Evolutionary conservation across 92 coral and sea anemone genomes (phyloP).

Genomic region (Meandrina meandrites): DNA sequence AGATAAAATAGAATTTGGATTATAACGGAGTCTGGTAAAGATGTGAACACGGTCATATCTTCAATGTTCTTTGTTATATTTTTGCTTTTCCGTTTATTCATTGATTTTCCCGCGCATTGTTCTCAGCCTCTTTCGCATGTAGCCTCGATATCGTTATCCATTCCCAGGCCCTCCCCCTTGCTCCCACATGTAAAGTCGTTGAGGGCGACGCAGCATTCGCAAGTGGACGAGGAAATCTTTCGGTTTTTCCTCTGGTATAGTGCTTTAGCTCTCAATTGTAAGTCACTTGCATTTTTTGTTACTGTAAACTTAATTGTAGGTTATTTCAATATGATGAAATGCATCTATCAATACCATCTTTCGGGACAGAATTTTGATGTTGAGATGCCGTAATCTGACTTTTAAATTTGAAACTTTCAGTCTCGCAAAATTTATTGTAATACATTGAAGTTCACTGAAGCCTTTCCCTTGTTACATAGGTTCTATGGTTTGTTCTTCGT

Average conservation of each 20-base stretch:
- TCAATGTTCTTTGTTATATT: slow-evolving; percentile 34
- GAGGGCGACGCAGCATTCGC: background rate
- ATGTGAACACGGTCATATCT: slow-evolving; percentile 71
- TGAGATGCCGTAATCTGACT: slow-evolving; percentile 13
- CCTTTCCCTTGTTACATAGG: background rate
- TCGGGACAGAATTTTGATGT: slow-evolving; percentile 40
- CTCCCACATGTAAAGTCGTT: slow-evolving; percentile 17
- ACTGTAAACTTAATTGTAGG: background rate
- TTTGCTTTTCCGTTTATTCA: slow-evolving; percentile 57
- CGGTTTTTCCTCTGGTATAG: background rate
- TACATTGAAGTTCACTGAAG: background rate
- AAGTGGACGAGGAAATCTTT: background rate
- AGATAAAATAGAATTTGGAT: slow-evolving; percentile 84
- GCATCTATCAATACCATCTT: slow-evolving; percentile 42
- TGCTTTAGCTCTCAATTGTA: background rate
- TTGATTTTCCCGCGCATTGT: slow-evolving; percentile 97
- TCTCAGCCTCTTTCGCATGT: slow-evolving; percentile 60
- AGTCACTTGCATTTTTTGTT: slow-evolving; percentile 11
- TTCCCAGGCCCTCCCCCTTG: slow-evolving; percentile 1
- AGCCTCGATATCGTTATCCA: slow-evolving; percentile 40
- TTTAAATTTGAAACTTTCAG: slow-evolving; percentile 1
- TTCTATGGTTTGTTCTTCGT: background rate
- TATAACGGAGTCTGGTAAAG: slow-evolving; percentile 86
- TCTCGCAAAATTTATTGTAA: background rate
- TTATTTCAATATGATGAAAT: slow-evolving; percentile 27